Percentiles rank a stretch among this genome's conserved stretches.
phyloP scores from a whole-genome alignment of 2,888 invertebrate genomes.

The Tortrix viridana region DNA sequence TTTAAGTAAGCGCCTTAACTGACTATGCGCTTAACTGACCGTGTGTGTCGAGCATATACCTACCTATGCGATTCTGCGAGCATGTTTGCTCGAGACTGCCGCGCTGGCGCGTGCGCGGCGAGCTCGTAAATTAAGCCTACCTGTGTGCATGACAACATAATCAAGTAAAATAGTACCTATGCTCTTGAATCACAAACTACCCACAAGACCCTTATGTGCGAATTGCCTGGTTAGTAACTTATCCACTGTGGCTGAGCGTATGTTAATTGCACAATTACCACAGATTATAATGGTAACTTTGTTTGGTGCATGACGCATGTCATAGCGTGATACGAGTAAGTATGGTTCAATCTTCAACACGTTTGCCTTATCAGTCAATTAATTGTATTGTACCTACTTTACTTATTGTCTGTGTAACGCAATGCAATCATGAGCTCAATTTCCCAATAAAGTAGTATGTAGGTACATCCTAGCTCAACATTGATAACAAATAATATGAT shows the following conservation, averaged over 20 bases:
- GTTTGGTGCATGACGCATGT: constrained; percentile 39
- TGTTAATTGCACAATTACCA: too few species aligned
- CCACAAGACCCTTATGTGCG: neutral
- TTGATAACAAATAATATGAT: constrained; percentile 3
- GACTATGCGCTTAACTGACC: too few species aligned
- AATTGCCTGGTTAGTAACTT: constrained; percentile 1
- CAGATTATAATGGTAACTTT: constrained; percentile 19
- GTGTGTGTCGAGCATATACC: neutral
- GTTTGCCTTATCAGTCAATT: constrained; percentile 44
- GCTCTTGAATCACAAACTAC: too few species aligned
- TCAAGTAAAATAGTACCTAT: constrained; percentile 1
- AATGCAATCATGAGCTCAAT: constrained; percentile 24
- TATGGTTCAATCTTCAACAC: constrained; percentile 48
- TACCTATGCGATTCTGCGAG: neutral
- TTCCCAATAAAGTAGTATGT: constrained; percentile 23
- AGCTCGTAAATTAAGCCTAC: constrained; percentile 2
- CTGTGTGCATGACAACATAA: neutral
- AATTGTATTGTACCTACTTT: constrained; percentile 24
- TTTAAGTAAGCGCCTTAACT: too few species aligned
- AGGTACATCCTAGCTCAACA: neutral
- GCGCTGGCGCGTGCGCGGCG: constrained; percentile 13
- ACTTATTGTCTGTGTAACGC: constrained; percentile 13
- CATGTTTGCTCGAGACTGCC: neutral
- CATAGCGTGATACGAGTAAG: constrained; percentile 42
- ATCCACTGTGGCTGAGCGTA: neutral